These are phyloP conservation scores for Mellilla xanthometata DNA, from an alignment of 2,888 invertebrate species.

Conservation along the genomic window DNA sequence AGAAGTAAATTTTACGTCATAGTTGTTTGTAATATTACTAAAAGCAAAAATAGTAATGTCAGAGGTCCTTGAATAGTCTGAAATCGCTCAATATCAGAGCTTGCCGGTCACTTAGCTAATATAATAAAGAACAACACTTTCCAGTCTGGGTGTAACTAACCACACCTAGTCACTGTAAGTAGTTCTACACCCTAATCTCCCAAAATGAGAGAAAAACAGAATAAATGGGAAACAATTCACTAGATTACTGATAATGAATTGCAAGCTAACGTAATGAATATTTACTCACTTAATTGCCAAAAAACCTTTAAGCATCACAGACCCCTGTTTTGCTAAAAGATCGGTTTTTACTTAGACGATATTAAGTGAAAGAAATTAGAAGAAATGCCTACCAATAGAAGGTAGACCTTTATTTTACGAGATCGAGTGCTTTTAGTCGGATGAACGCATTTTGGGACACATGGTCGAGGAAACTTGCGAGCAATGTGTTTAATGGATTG, in stretches of 20 bases:
- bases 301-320: slow-evolving; percentile 14
- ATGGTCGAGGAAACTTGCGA: slow-evolving; percentile 21
- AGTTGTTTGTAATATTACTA: no score
- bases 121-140: no score
- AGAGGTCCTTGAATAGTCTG: no score
- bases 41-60: no score
- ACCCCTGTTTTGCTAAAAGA: slow-evolving; percentile 26
- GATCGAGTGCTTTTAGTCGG: slow-evolving; percentile 58
- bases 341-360: slow-evolving; percentile 48
- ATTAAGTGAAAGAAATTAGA: slow-evolving; percentile 52
- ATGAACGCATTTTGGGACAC: slow-evolving; percentile 48
- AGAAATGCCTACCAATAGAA: slow-evolving; percentile 37
- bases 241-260: slow-evolving; percentile 15
- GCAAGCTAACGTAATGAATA: slow-evolving; percentile 15
- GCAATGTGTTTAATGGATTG: background rate
- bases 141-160: no score
- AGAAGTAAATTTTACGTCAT: no score
- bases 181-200: no score
- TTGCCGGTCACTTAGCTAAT: no score
- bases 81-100: no score
- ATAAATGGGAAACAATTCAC: slow-evolving; percentile 14
- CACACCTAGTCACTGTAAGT: no score
- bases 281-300: slow-evolving; percentile 23
- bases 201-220: background rate
- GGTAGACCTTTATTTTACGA: slow-evolving; percentile 44